Base-by-base conservation (phyloP, 2,113 vertebrate genomes). In the Scomber colias region DNA sequence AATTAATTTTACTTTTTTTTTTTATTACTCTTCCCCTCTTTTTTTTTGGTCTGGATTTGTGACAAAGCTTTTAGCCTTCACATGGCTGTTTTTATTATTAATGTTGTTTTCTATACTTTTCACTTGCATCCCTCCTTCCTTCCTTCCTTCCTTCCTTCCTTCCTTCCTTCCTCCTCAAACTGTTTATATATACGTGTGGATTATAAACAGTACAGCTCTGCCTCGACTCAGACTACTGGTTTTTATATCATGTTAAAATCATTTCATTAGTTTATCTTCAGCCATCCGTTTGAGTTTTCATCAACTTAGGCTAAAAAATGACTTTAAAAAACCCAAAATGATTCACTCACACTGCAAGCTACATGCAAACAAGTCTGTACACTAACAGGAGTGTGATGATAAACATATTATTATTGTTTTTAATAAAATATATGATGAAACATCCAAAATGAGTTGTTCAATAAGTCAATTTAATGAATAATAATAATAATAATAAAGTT, bases 1-100 rank as follows among this genome's bases (percentile, higher is more conserved):
- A 95, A 96, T 96, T 95, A 94, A 95, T 96, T 95, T 95, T 27
- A 27, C 21, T 27, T 27, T 27, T 2, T 27, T 27, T 27, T 2
- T 27, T 27, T 27, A 27, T 27, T 27, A 27, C 24, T 27, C 24
- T 95, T 35, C 50, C 95, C 83, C 62, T 71, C 54, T 83, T 82
- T 82, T 40, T 50, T 83, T 82, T 84, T 40, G 75, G 77, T 85
- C 81, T 90, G 80, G 84, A 83, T 81, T 83, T 89, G 83, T 86
- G 79, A 82, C 51, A 48, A 79, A 40, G 78, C 73, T 88, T 77
- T 77, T 83, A 87, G 65, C 77, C 80, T 77, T 76, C 82, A 80
- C 75, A 27, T 82, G 85, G 79, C 85, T 79, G 66, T 66, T 75
- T 45, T 21, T 21, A 21, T 21, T 40, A 62, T 84, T 71, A 87